A percentile compares a stretch with the other conserved stretches of the same genome.
These are phyloP conservation scores for Tuta absoluta DNA, from an alignment of 2,888 invertebrate genomes.

Conservation along the genomic window DNA sequence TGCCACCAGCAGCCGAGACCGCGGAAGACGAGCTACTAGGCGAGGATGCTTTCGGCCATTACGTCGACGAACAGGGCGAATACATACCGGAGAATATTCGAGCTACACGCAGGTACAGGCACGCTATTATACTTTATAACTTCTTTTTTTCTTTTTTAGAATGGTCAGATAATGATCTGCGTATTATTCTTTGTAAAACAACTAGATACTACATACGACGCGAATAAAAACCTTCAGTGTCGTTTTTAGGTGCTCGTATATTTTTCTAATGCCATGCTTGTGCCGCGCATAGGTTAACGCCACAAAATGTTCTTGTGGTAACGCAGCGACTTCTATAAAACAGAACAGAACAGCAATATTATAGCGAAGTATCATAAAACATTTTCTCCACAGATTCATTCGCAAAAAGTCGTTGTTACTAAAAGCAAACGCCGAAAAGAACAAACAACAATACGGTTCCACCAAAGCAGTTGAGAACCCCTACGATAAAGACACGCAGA, in stretches of 20 bases:
- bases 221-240: too few relatives aligned
- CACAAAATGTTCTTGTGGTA: too few relatives aligned
- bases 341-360: too few relatives aligned
- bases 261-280: too few relatives aligned
- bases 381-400: conserved; percentile 5
- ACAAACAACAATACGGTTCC: not conserved
- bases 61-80: not conserved
- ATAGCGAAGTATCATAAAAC: too few relatives aligned
- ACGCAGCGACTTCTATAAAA: too few relatives aligned
- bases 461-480: not conserved
- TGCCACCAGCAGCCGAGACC: not conserved
- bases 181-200: too few relatives aligned
- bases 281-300: too few relatives aligned
- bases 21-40: not conserved
- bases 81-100: conserved; percentile 5
- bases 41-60: not conserved
- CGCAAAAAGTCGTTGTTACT: not conserved
- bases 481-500: not conserved
- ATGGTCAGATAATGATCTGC: too few relatives aligned
- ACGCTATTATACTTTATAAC: not conserved
- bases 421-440: not conserved
- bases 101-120: not conserved
- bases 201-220: too few relatives aligned
- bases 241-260: too few relatives aligned
- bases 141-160: too few relatives aligned